These are phyloP conservation scores for Syndactyla subalaris DNA, from an alignment of 2,797 vertebrate genomes.

Conservation along the genomic window DNA sequence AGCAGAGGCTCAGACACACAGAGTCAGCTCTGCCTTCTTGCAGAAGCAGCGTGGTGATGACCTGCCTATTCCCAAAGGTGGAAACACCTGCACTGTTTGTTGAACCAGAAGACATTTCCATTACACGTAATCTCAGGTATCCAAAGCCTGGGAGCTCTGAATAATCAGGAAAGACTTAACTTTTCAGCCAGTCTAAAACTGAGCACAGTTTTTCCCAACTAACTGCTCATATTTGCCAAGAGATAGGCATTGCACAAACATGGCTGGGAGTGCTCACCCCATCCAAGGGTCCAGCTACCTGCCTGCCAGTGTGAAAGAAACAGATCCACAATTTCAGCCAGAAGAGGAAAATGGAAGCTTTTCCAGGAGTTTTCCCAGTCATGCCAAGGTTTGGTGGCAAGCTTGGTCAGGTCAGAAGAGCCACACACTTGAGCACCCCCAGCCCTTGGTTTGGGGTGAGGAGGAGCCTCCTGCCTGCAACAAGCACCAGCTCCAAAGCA, in stretches of 20 bases:
- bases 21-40: not conserved
- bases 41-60: rapidly evolving
- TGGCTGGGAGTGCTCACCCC: not conserved
- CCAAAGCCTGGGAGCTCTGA: not conserved
- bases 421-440: not conserved
- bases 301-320: not conserved
- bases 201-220: not conserved
- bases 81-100: not conserved
- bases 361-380: not conserved
- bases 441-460: rapidly evolving
- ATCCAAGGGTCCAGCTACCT: not conserved
- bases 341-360: not conserved
- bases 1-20: not conserved
- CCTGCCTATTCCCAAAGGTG: not conserved
- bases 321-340: rapidly evolving
- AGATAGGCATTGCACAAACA: not conserved
- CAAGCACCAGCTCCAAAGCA: not conserved
- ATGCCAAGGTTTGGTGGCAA: not conserved
- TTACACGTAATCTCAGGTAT: not conserved
- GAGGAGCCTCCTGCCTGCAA: not conserved
- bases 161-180: not conserved
- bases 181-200: not conserved
- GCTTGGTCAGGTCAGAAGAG: not conserved
- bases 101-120: not conserved
- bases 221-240: not conserved